Evolutionary conservation across 2,888 invertebrate genomes (phyloP).

Genomic region (Artemia sinica): DNA sequence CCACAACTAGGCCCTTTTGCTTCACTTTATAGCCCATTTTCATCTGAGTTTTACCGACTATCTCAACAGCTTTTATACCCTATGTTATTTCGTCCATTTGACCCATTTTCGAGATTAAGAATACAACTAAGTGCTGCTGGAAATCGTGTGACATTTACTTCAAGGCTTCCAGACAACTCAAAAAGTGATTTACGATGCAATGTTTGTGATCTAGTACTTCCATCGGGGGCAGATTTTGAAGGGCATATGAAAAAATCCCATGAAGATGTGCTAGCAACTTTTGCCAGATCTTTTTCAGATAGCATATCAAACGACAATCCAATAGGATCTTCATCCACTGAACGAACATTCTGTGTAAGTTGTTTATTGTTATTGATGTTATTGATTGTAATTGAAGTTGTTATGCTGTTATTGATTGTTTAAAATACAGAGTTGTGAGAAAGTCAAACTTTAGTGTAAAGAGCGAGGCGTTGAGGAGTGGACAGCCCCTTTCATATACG

Average conservation of each 20-base stretch:
- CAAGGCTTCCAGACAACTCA: not conserved
- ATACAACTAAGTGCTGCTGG: not conserved
- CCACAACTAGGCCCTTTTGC: not conserved
- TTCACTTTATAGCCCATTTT: not conserved
- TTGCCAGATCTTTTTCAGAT: not conserved
- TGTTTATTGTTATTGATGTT: not conserved
- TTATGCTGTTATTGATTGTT: no score
- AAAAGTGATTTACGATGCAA: not conserved
- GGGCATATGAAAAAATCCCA: constrained; percentile 12
- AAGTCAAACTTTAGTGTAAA: no score
- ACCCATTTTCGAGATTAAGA: constrained; percentile 16
- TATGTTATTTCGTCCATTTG: constrained; percentile 20
- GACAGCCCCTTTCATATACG: no score
- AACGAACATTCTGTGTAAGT: not conserved
- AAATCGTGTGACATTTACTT: not conserved
- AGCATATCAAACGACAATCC: constrained; percentile 10
- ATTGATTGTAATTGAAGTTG: no score
- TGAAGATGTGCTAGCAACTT: constrained; percentile 3
- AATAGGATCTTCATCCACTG: not conserved
- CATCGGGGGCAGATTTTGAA: not conserved
- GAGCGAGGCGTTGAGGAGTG: no score
- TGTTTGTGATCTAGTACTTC: constrained; percentile 9
- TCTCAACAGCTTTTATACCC: not conserved
- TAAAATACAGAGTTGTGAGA: no score
- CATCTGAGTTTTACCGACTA: constrained; percentile 3